Conservation (phyloP, 2,113 vertebrate genomes). For the Seriola dumerili region DNA sequence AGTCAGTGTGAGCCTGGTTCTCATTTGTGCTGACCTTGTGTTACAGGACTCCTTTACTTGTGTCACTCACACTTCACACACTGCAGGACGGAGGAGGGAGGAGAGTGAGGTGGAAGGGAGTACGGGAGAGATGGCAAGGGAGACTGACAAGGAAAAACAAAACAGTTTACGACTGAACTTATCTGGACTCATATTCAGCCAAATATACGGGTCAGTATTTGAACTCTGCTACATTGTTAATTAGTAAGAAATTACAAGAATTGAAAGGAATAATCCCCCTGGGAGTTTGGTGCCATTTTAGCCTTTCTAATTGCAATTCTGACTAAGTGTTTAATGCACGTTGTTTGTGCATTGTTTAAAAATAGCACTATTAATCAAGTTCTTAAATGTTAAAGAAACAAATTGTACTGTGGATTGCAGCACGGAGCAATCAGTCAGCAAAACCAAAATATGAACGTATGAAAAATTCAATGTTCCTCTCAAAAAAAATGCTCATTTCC, state of each 20-base stretch:
- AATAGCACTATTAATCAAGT: constrained; percentile 58
- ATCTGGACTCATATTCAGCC: constrained; percentile 24
- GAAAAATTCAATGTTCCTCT: constrained; percentile 22
- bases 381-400: constrained; percentile 43
- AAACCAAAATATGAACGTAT: constrained; percentile 23
- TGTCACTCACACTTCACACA: constrained; percentile 60
- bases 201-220: constrained; percentile 24
- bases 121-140: not conserved
- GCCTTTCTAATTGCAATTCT: constrained; percentile 41
- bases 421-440: constrained; percentile 38
- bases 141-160: not conserved
- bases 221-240: constrained; percentile 41
- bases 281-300: constrained; percentile 22
- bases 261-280: constrained; percentile 30
- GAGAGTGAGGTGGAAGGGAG: not conserved
- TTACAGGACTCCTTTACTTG: constrained; percentile 56
- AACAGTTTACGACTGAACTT: not conserved
- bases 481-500: constrained; percentile 41
- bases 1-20: constrained; percentile 73
- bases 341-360: constrained; percentile 41
- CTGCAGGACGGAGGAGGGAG: constrained; percentile 27
- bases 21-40: constrained; percentile 77
- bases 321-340: not conserved
- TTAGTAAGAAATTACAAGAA: constrained; percentile 47
- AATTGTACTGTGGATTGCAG: constrained; percentile 25